Evolutionary conservation across 2,888 invertebrate species (phyloP).

Genomic region (Agonopterix alstromeriana): DNA sequence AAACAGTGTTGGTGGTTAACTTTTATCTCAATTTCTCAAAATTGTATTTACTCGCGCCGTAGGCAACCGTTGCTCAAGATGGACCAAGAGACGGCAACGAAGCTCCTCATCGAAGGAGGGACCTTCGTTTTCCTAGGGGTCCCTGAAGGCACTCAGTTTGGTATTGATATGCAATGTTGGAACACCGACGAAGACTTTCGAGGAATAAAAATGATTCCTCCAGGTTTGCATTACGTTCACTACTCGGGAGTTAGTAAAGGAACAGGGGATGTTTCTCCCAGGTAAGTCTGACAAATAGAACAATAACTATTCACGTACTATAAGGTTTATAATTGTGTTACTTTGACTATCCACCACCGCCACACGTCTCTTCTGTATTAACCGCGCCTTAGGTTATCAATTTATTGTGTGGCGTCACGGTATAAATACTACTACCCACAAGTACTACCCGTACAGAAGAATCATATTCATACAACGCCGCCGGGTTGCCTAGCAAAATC

Average conservation of each 20-base stretch:
- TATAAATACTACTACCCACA: too few relatives aligned
- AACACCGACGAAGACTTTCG: conserved; percentile 93
- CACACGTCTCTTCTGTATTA: too few relatives aligned
- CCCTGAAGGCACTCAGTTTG: conserved; percentile 95
- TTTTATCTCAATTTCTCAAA: conserved; percentile 23
- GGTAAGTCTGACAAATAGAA: conserved; percentile 44
- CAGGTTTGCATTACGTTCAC: conserved; percentile 95
- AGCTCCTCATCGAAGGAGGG: conserved; percentile 87
- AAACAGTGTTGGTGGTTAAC: conserved; percentile 36
- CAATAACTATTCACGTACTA: too few relatives aligned
- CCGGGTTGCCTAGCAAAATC: too few relatives aligned
- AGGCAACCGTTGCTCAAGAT: conserved; percentile 58
- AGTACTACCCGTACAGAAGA: too few relatives aligned
- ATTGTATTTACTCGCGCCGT: conserved; percentile 25
- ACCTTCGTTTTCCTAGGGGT: conserved; percentile 90
- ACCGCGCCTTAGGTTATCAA: too few relatives aligned
- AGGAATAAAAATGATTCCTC: conserved; percentile 99
- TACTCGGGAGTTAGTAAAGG: conserved; percentile 82
- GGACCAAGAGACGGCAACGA: conserved; percentile 85
- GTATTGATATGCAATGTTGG: conserved; percentile 92
- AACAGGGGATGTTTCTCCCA: conserved; percentile 81
- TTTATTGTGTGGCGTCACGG: too few relatives aligned
- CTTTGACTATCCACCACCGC: too few relatives aligned
- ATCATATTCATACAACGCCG: too few relatives aligned
- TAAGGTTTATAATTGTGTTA: too few relatives aligned